Conservation (phyloP, 2,888 invertebrate genomes). For the Tipula confusa region DNA sequence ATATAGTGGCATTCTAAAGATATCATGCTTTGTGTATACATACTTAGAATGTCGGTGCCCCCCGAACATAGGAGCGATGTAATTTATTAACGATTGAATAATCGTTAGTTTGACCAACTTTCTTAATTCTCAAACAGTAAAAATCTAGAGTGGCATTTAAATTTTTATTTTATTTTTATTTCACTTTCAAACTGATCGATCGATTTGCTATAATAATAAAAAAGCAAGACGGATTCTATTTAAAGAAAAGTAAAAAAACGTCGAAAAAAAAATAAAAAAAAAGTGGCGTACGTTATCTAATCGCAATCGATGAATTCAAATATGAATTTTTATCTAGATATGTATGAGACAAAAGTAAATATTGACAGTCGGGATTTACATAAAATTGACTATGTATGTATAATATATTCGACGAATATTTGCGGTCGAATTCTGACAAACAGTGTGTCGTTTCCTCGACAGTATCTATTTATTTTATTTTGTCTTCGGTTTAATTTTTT, state of each 20-base stretch:
- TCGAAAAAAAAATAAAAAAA: background rate
- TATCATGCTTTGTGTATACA: too few species aligned
- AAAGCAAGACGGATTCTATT: background rate
- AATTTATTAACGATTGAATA: background rate
- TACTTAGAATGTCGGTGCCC: too few species aligned
- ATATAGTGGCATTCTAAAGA: too few species aligned
- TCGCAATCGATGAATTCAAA: background rate
- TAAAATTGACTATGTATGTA: background rate
- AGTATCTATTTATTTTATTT: background rate
- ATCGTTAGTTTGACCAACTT: background rate
- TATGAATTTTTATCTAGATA: background rate
- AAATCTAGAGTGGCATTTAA: background rate
- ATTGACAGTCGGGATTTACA: background rate
- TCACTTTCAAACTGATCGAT: background rate
- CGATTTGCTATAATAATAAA: background rate
- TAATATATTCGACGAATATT: background rate
- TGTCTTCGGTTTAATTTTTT: background rate
- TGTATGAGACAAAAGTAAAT: constrained; percentile 3
- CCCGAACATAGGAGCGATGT: too few species aligned
- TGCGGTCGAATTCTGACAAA: background rate
- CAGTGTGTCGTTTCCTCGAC: background rate
- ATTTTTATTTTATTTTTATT: background rate
- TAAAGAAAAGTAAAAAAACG: too few species aligned
- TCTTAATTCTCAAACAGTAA: background rate
- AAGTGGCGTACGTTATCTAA: background rate